Evolutionary conservation across 2,888 invertebrate genomes (phyloP), one percentile per base, ranked within the genome.

Genomic region (Tetragonula carbonaria): DNA sequence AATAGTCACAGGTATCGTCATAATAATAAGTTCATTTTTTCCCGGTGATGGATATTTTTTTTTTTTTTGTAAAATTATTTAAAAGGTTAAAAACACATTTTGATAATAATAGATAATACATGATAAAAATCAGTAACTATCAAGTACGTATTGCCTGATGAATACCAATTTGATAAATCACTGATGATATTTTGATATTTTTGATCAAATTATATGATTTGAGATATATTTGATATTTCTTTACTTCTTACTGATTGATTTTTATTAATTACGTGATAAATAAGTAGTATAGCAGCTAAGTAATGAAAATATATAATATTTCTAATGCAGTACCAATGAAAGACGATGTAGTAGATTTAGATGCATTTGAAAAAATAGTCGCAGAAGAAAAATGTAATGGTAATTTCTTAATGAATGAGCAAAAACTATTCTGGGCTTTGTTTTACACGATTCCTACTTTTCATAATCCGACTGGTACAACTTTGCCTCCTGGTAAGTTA

Each of bases 381-480:
- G 85, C 89, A 28, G 87, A 95, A 71, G 93, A 95, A 8, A 93
- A 92, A 51, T 92, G 93, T 14, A 88, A 90, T n/a, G 88, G 93
- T 21, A 85, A 89, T 73, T 92, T 88, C 88, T 83, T 89, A 28
- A 66, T 87, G 4, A 83, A 88, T 75, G 78, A 92, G 55, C 71
- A 92, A 0, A 96, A 96, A 91, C 95, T 95, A 76, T 96, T 95
- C 84, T 96, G 96, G 95, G 95, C 94, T 1, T 94, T 96, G 92
- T 95, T 96, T 85, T 96, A 96, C 84, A 94, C 96, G 0, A 95
- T 96, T 86, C 96, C 96, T 16, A 95, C 94, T 2, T 96, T 95
- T 90, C 96, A 96, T 82, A 96, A 96, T 94, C 96, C 96, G 4
- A 96, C 96, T 3, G 96, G 96, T 45, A 94, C 95, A 86, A 86